phyloP scores from a whole-genome alignment of 2,113 vertebrate species.

The Anguilla rostrata region DNA sequence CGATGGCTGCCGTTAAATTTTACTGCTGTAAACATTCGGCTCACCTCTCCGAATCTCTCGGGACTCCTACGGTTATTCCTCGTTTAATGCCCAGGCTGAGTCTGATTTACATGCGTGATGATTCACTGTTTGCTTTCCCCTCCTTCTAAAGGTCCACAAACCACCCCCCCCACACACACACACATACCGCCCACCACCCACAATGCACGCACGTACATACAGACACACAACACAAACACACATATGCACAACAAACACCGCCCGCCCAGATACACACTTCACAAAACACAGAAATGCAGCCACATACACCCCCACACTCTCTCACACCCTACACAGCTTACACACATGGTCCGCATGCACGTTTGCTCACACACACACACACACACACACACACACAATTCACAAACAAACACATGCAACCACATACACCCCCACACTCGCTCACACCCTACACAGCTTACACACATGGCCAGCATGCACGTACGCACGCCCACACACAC shows the following conservation, averaged over 20 bases:
- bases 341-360: too few relatives aligned
- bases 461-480: not conserved
- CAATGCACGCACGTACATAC: conserved; percentile 22
- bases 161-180: conserved; percentile 40
- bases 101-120: conserved; percentile 60
- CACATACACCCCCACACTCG: not conserved
- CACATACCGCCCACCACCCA: conserved; percentile 41
- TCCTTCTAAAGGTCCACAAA: conserved; percentile 53
- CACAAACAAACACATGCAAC: not conserved
- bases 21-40: conserved; percentile 68
- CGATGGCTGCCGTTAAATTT: conserved; percentile 67
- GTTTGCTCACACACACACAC: too few relatives aligned
- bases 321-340: not conserved
- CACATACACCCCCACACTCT: not conserved
- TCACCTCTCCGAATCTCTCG: conserved; percentile 55
- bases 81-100: conserved; percentile 56
- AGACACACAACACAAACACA: conserved; percentile 24
- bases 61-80: conserved; percentile 33
- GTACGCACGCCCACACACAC: conserved; percentile 11
- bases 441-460: conserved; percentile 15
- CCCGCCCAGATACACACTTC: too few relatives aligned
- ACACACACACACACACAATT: not conserved
- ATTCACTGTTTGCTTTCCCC: conserved; percentile 58
- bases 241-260: not conserved
- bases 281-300: not conserved